A percentile compares a stretch with the other conserved stretches of the same genome.
These are phyloP conservation scores for Coregonus sp. DNA, from an alignment of 2,797 vertebrate species.

Conservation along the genomic window DNA sequence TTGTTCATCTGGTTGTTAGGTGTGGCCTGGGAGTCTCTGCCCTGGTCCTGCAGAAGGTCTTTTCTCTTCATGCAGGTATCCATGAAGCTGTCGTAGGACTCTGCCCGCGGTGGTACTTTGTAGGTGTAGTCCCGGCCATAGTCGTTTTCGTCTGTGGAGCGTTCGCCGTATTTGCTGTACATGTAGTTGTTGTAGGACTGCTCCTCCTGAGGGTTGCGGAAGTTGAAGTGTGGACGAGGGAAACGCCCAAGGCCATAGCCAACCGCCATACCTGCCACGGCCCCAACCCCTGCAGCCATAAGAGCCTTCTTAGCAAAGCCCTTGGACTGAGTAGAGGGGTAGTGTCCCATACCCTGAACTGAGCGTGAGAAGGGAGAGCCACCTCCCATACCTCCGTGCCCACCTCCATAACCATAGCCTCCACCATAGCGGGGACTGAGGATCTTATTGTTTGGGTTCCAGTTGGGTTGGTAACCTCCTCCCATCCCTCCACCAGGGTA, in stretches of 20 bases:
- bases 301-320: constrained; percentile 77
- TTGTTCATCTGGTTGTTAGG: constrained; percentile 5
- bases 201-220: constrained; percentile 72
- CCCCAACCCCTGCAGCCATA: constrained; percentile 76
- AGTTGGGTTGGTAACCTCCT: constrained; percentile 65
- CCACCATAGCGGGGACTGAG: constrained; percentile 67
- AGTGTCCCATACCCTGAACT: constrained; percentile 67
- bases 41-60: constrained; percentile 49
- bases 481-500: constrained; percentile 53
- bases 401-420: constrained; percentile 34
- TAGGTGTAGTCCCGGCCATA: constrained; percentile 69
- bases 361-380: constrained; percentile 75
- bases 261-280: constrained; percentile 76
- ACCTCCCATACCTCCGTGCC: constrained; percentile 53
- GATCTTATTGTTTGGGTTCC: constrained; percentile 79
- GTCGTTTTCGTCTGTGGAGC: constrained; percentile 69
- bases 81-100: constrained; percentile 71
- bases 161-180: constrained; percentile 66
- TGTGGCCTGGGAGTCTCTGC: constrained; percentile 3
- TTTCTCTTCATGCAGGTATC: constrained; percentile 67
- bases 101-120: constrained; percentile 58
- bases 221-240: constrained; percentile 72
- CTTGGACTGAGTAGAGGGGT: constrained; percentile 60
- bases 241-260: constrained; percentile 79
- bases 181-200: constrained; percentile 78